Evolutionary conservation across 2,797 vertebrate species (phyloP), one percentile per base, ranked within the genome.

Genomic region (Lagodon rhomboides): DNA sequence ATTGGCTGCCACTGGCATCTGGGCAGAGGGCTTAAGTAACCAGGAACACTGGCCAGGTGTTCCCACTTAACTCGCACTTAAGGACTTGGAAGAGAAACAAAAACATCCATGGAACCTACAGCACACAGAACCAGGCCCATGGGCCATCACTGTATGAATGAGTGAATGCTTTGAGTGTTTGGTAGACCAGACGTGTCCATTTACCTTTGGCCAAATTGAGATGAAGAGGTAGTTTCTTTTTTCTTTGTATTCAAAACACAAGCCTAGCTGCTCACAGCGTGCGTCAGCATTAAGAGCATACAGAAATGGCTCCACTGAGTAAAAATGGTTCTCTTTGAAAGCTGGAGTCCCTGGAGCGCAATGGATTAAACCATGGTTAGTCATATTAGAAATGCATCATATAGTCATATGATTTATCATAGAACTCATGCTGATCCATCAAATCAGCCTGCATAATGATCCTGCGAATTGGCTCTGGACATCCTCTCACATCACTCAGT

Each of bases 261-360:
- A 55, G 25, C 49, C 20, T 12, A 17, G 51, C 44, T 72, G 34
- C 22, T 73, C 71, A 30, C 60, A 55, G 60, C 71, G 38, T 65
- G n/a, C n/a, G 12, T 56, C 61, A 41, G 5, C 62, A 49, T 41
- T 0, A 41, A 7, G 17, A 12, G 22, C 12, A 23, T 43, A 43
- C 0, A 10, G 54, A 67, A 75, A 67, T 30, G 23, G 11, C 30
- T 44, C 22, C 34, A 59, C 27, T 13, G 23, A 12, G 7, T 22
- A 22, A 20, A 68, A 61, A 67, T 22, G 13, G 23, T 27, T 51
- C 51, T 53, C 23, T 51, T 66, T 75, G 41, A 59, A 51, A 41
- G 34, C 27, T 49, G 13, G 46, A 60, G 44, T 50, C 18, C 54
- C 65, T 69, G 66, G 27, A 49, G 59, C 59, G n/a, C 27, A 22